Evolutionary conservation across 2,113 vertebrate genomes (phyloP).

Genomic region (Chaetodon auriga): DNA sequence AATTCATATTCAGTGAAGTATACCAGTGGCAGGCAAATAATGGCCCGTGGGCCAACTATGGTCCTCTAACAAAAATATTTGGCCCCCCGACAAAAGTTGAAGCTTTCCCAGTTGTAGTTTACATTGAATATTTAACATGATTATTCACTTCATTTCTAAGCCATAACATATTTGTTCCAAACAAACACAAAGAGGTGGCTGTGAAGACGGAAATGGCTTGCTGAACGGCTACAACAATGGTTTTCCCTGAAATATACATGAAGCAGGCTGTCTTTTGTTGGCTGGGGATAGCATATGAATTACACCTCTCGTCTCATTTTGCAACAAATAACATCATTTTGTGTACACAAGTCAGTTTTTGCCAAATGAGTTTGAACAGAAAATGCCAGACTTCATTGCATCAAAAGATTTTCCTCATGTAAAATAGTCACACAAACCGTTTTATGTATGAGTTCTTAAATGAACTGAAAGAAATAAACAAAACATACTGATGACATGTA

Average conservation of each 20-base stretch:
- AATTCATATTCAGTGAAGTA: too few species aligned
- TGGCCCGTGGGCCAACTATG: background rate
- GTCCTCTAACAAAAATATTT: background rate
- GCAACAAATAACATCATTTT: background rate
- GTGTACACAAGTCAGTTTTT: background rate
- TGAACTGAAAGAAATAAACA: background rate
- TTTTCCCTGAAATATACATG: background rate
- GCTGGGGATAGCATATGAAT: background rate
- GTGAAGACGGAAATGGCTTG: background rate
- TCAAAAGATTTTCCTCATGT: background rate
- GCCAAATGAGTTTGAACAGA: background rate
- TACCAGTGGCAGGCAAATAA: background rate
- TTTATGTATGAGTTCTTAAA: background rate
- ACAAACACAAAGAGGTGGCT: background rate
- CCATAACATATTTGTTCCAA: background rate
- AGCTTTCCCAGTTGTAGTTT: background rate
- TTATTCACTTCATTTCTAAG: background rate
- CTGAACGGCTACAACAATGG: background rate
- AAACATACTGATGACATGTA: background rate
- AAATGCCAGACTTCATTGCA: background rate
- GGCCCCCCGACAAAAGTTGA: background rate
- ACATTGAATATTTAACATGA: background rate
- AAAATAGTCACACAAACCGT: background rate
- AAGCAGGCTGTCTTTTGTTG: background rate
- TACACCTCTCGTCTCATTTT: background rate